These are phyloP conservation scores for Allophyes oxyacanthae DNA, from an alignment of 2,888 invertebrate species.

Conservation along the genomic window DNA sequence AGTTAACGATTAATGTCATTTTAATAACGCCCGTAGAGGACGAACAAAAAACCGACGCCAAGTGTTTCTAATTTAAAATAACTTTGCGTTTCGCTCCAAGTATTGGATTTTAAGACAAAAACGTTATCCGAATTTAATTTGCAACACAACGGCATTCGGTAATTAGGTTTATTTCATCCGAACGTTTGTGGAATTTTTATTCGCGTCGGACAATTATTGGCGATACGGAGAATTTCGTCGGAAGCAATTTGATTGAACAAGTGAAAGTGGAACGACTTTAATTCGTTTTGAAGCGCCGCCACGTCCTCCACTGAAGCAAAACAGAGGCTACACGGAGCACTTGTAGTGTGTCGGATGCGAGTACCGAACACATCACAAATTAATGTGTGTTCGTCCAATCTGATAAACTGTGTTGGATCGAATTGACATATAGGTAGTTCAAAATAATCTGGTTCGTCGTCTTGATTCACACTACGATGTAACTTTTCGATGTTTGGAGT, in stretches of 20 bases:
- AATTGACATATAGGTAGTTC: neutral
- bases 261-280: neutral
- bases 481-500: neutral
- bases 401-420: neutral
- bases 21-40: slow-evolving; percentile 26
- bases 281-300: slow-evolving; percentile 1
- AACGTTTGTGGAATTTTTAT: slow-evolving; percentile 41
- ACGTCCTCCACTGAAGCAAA: neutral
- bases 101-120: slow-evolving; percentile 37
- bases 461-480: neutral
- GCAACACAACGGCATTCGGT: slow-evolving; percentile 44
- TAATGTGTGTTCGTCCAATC: neutral
- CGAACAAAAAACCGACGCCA: slow-evolving; percentile 11
- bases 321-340: neutral
- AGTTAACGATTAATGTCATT: slow-evolving; percentile 62
- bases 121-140: slow-evolving; percentile 43
- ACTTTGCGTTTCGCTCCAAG: slow-evolving; percentile 27
- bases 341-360: neutral
- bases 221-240: slow-evolving; percentile 12
- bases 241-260: slow-evolving; percentile 18
- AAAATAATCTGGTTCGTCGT: neutral
- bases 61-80: slow-evolving; percentile 43
- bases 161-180: slow-evolving; percentile 45
- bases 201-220: slow-evolving; percentile 19
- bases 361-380: neutral